Base-by-base conservation (phyloP, 2,113 vertebrate genomes). In the Hyperopisus bebe region DNA sequence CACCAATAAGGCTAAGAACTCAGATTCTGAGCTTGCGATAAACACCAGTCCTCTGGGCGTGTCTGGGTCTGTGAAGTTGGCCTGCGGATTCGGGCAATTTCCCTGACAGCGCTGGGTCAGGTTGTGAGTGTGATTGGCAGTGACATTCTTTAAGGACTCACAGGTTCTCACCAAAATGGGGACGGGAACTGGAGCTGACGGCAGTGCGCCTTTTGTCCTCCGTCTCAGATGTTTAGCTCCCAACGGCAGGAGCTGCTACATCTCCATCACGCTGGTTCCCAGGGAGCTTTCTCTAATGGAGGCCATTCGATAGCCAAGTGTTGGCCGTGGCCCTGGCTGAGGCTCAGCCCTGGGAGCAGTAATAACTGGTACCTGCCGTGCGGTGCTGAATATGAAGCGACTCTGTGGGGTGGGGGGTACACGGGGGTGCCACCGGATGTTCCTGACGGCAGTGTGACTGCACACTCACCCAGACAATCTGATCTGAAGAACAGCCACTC, bases 401-500 rank as follows among this genome's bases (percentile, higher is more conserved):
- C 77, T 42, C 77, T 13, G 39, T 88, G 27, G 13, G 27, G 88
- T 24, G 17, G 66, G 62, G 39, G 80, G 66, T 17, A 58, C 46
- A 70, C 90, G 90, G 62, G 89, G 90, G 91, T 66, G 90, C 70
- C 89, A 6, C n/a, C 89, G 42, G 84, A 62, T 62, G 55, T 62
- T 62, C 55, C 55, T 35, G 31, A 13, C 86, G 86, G 46, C 83
- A 88, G 90, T 90, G 86, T 88, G 82, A 84, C 87, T 87, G 90
- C 44, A 39, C 70, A 92, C 90, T 90, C 88, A 74, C 89, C 86
- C 53, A 91, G 89, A 74, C 90, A 90, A 89, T 86, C 53, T 74
- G 82, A 80, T 88, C 88, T 89, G 90, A 91, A 92, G 88, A 80
- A 19, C 47, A 87, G 84, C 86, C 88, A 48, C 80, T 46, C 48